Base-by-base conservation (phyloP, 1,140 invertebrate species). In the Drusus annulatus region DNA sequence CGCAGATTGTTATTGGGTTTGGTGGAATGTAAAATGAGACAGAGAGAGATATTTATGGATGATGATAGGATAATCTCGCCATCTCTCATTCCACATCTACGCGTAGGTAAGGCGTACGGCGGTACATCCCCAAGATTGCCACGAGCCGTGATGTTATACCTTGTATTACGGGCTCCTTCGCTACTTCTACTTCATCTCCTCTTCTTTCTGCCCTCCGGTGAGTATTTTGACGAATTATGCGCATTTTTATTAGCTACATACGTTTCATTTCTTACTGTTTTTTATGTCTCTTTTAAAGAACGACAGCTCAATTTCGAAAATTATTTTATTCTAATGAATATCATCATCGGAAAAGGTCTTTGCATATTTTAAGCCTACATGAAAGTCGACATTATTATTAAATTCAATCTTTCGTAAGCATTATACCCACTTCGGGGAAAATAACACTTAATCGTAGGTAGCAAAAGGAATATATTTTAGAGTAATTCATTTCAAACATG, bases 21-120 rank as follows among this genome's bases (percentile, higher is more conserved):
- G 80, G 25, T 50, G 52, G 68, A 78, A 81, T 81, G 80, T 78
- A 81, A 81, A 81, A 81, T 81, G 80, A 81, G 80, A 78, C 80
- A 78, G 65, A 78, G 51, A 69, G 63, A 50, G 68, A 81, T 81
- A 81, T 81, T 81, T 81, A 81, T 78, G 80, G 80, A 77, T 75
- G 80, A 78, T 81, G 80, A 81, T 81, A 78, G 76, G 80, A 81
- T 81, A 81, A 81, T 81, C 80, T 78, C 58, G 65, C 54, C 54
- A 76, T 76, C 75, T 76, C 63, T 65, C 75, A 76, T 75, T 75
- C 71, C 19, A 54, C 71, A 45, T 45, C 36, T 10, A 45, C 36
- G 10, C 36, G 36, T 45, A 45, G 2, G 25, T 28, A 45, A 8
- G 36, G 10, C 36, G 36, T 45, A 45, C 36, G 36, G 36, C 13